Conservation (phyloP, 2,888 invertebrate species). For the Cheiracanthium punctorium region DNA sequence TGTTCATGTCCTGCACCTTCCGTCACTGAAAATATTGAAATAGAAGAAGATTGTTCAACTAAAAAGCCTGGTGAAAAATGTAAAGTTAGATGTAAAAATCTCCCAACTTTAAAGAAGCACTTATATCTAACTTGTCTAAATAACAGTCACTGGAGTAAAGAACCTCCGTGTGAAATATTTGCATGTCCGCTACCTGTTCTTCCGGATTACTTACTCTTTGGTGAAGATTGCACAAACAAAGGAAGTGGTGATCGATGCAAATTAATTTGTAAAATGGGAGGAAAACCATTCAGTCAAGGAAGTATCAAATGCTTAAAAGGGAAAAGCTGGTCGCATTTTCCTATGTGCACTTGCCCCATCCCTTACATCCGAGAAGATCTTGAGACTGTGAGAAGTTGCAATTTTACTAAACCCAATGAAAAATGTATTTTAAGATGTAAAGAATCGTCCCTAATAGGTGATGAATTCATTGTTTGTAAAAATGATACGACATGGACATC, state of each 20-base stretch:
- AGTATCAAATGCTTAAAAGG: neutral
- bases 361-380: neutral
- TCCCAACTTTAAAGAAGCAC: neutral
- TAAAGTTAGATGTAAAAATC: neutral
- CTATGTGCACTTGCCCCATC: constrained; percentile 8
- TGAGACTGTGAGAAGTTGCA: constrained; percentile 2
- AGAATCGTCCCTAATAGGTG: neutral
- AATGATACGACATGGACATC: constrained; percentile 12
- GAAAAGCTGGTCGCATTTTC: neutral
- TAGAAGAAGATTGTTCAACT: neutral
- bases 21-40: neutral
- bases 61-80: constrained; percentile 14
- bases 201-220: neutral
- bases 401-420: neutral
- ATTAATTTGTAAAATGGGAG: neutral
- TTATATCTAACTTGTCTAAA: neutral
- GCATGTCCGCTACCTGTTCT: neutral
- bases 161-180: neutral
- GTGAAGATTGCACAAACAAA: constrained; percentile 10
- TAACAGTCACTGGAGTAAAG: constrained; percentile 5
- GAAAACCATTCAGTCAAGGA: neutral
- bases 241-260: neutral
- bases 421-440: neutral
- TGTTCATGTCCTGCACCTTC: constrained; percentile 27
- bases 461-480: neutral